Conservation (phyloP, 2,113 vertebrate species). For the Chaetops frenatus region DNA sequence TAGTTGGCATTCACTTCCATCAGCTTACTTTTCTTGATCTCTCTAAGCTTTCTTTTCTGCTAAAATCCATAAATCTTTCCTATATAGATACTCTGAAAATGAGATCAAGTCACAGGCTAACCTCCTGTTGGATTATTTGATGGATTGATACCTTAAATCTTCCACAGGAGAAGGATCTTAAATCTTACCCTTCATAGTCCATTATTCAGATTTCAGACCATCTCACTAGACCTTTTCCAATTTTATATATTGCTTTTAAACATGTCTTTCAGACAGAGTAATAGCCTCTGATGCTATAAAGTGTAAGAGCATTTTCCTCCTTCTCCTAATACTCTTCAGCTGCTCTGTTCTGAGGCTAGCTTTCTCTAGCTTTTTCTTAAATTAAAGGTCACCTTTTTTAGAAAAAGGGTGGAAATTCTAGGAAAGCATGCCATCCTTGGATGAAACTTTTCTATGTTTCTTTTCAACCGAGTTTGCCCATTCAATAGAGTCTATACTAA, state of each 20-base stretch:
- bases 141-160: not conserved
- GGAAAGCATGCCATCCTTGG: not conserved
- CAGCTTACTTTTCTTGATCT: not conserved
- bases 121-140: conserved; percentile 1
- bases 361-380: not conserved
- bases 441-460: not conserved
- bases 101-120: not conserved
- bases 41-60: not conserved
- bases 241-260: conserved; percentile 7
- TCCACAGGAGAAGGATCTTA: not conserved
- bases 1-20: not conserved
- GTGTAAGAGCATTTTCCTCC: not conserved
- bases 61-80: not conserved
- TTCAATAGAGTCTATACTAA: not conserved
- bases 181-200: not conserved
- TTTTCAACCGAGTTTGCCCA: not conserved
- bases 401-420: not conserved
- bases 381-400: not conserved
- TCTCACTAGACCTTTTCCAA: not conserved
- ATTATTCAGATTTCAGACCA: not conserved
- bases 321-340: not conserved
- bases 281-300: not conserved
- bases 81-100: not conserved
- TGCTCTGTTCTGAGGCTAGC: not conserved
- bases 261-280: not conserved